phyloP scores from a whole-genome alignment of 2,113 vertebrate species.

The Chunga burmeisteri region DNA sequence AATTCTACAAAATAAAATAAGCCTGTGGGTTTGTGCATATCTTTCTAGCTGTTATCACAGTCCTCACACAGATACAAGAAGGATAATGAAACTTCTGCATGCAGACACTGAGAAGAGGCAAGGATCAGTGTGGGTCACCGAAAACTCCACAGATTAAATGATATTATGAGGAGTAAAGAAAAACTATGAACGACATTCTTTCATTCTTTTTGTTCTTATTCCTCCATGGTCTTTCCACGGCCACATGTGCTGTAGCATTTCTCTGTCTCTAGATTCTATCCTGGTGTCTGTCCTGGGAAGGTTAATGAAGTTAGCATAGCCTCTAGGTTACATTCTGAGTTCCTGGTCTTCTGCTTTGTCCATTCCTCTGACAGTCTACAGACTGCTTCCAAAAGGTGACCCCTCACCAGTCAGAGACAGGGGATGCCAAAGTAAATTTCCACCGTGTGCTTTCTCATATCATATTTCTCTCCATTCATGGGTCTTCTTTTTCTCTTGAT shows the following conservation, averaged over 20 bases:
- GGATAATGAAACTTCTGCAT: neutral
- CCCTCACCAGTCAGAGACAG: neutral
- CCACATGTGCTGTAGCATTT: neutral
- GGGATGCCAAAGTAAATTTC: neutral
- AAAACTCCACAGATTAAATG: neutral
- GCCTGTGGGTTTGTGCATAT: neutral
- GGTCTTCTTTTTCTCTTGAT: slow-evolving; percentile 61
- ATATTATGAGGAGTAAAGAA: neutral
- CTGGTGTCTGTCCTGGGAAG: neutral
- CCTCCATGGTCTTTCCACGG: neutral
- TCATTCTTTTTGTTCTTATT: neutral
- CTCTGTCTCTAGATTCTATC: neutral
- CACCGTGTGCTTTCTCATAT: neutral
- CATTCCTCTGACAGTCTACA: neutral
- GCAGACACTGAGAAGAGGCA: neutral
- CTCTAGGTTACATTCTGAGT: neutral
- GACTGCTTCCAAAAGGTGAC: neutral
- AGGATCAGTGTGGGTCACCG: neutral
- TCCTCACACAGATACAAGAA: neutral
- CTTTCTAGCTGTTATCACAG: neutral
- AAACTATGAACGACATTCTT: neutral
- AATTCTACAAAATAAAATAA: neutral
- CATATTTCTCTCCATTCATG: slow-evolving; percentile 12
- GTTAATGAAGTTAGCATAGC: neutral
- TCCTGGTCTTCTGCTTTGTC: neutral